A percentile compares a stretch with the other conserved stretches of the same genome.
Evolutionary conservation across 2,797 vertebrate genomes (phyloP).

Genomic region (Gallirallus australis): DNA sequence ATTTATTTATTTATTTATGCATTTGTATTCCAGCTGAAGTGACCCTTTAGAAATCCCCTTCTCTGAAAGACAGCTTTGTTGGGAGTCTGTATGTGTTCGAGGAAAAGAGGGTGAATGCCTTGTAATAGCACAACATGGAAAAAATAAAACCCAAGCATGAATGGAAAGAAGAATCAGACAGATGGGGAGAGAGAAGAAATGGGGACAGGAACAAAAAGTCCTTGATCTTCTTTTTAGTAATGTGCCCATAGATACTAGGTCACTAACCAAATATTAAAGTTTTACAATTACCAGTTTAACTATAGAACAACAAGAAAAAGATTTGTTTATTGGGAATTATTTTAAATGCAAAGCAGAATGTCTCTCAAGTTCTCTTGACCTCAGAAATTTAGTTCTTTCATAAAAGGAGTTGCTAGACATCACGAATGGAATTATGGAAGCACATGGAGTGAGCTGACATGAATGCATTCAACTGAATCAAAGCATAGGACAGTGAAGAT

Average conservation of each 20-base stretch:
- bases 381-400: not conserved
- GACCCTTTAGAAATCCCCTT: not conserved
- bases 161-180: not conserved
- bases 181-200: not conserved
- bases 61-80: not conserved
- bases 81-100: not conserved
- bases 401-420: not conserved
- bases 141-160: not conserved
- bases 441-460: not conserved
- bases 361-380: not conserved
- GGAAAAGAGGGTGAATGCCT: not conserved
- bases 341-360: not conserved
- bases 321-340: not conserved
- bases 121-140: not conserved
- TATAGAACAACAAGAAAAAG: not conserved
- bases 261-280: not conserved
- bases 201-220: not conserved
- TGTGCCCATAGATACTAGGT: not conserved
- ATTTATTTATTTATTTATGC: not conserved
- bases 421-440: not conserved
- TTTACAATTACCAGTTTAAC: not conserved
- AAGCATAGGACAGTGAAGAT: not conserved
- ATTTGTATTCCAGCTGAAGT: not conserved
- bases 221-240: not conserved
- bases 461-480: not conserved